Base-by-base conservation (phyloP, 2,797 vertebrate species). In the Meda fulgida region DNA sequence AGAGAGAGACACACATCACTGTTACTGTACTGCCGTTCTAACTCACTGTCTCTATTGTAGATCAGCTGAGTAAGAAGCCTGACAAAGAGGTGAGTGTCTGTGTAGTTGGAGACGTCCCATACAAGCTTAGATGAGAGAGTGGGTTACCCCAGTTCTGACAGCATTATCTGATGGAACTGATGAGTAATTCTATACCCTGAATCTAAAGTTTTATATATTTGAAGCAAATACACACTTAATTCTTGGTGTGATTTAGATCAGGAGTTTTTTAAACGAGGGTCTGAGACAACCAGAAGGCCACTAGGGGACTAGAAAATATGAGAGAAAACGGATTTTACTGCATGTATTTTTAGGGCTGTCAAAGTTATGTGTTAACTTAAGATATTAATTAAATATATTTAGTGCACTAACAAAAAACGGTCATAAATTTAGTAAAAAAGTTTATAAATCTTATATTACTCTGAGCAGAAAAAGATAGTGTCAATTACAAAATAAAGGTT, bases 21-120 rank as follows among this genome's bases (percentile, higher is more conserved):
- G 11, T 81, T 38, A 26, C 23, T 23, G 6, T 48, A 26, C 31
- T 23, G n/a, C n/a, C 11, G 11, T 7, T 85, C 40, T 83, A 21
- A 80, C 91, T 83, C 80, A 86, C 87, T 51, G 91, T 78, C 38
- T 93, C n/a, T 85, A 8, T 95, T 95, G 90, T 94, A 99, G 98
- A 99, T 92, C 93, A 94, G 40, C 85, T 87, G 87, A 93, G 73
- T 93, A 97, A 94, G 93, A 97, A 95, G 92, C 94, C 93, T 87
- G 96, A 98, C 86, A 95, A 90, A 91, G 95, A 96, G 94, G 95
- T 95, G 73, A 93, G 93, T 9, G 63, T 11, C 0, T 1, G 2
- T 6, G n/a, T 16, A 63, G 60, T 63, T 26, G 13, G 26, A 16
- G 14, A 14, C 1, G 58, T 6, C n/a, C 19, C 71, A 53, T 34